Evolutionary conservation across 2,888 invertebrate genomes (phyloP), one percentile per base, ranked within the genome.

Genomic region (Cerceris rybyensis): DNA sequence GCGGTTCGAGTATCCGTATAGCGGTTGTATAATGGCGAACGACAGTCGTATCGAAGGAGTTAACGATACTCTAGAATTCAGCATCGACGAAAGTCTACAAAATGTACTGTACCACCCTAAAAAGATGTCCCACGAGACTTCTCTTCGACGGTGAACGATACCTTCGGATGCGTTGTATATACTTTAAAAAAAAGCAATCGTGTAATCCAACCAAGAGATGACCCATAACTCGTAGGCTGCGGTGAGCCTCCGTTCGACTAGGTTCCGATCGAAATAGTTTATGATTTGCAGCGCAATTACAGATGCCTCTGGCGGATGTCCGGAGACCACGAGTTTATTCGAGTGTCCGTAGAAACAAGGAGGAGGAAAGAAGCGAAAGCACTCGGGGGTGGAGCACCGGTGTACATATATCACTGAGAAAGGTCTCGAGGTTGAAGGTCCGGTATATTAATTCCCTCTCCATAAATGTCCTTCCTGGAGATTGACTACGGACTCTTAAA

Each of bases 381-480:
- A 46, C 50, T 58, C 54, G 80, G 74, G 87, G 90, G 90, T 89
- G 90, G 90, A 89, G 90, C 88, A 70, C 81, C 85, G 88, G 87
- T 78, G 88, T 88, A 86, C 90, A 86, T 91, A 92, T 91, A 92
- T 92, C 92, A 92, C 83, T 82, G 86, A 78, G 81, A 88, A 90
- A 91, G 88, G 88, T 88, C 87, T 85, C 87, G 82, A 86, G 89
- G 90, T 89, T 89, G 88, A 89, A 89, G 88, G 88, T 89, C 87
- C 88, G 89, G 90, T 91, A 92, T 92, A 92, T 92, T 92, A 92
- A 92, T 92, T 92, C 92, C 89, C 88, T 91, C 91, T 90, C 89
- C 92, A 91, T 92, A 92, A 92, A 92, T 83, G 92, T 92, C 92
- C 88, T 87, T 77, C 88, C 85, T 83, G 84, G 90, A 92, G 92